Percentiles rank a stretch among this genome's conserved stretches.
These are phyloP conservation scores for Dendrocopos noguchii DNA, from an alignment of 2,113 vertebrate species.

Conservation along the genomic window DNA sequence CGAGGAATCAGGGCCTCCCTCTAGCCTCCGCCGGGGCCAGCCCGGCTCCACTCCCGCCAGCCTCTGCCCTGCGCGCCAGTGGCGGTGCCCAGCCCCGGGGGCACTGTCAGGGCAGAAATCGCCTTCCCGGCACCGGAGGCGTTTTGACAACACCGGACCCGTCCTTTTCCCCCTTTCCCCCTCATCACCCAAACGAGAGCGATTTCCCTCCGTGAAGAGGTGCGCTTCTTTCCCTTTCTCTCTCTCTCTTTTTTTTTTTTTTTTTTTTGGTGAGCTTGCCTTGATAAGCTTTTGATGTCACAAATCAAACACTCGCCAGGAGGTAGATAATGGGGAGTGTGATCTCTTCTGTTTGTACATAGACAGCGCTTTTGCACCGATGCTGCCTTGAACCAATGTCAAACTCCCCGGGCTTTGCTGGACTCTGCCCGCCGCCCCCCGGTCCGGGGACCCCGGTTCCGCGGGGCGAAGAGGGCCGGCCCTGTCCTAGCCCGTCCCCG, in stretches of 20 bases:
- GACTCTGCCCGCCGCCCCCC: neutral
- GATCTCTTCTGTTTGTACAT: conserved; percentile 62
- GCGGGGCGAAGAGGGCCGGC: neutral
- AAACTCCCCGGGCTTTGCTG: neutral
- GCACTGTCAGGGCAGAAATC: neutral
- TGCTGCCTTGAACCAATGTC: neutral
- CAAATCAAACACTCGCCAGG: conserved; percentile 63
- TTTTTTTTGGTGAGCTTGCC: neutral
- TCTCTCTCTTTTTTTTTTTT: no score
- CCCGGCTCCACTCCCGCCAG: neutral
- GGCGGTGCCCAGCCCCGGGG: neutral
- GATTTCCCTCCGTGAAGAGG: neutral
- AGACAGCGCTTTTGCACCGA: conserved; percentile 18
- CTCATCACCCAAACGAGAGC: neutral
- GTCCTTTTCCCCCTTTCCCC: neutral
- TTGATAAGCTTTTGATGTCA: conserved; percentile 61
- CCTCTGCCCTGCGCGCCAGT: neutral
- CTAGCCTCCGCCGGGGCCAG: conserved; percentile 44
- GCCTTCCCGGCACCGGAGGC: neutral
- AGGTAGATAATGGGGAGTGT: conserved; percentile 67
- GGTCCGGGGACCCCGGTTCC: neutral
- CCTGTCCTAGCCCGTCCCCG: neutral
- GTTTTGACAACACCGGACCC: neutral
- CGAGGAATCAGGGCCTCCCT: conserved; percentile 71
- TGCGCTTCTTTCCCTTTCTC: neutral